phyloP scores from a whole-genome alignment of 2,113 vertebrate species.

The Petroica traversi region DNA sequence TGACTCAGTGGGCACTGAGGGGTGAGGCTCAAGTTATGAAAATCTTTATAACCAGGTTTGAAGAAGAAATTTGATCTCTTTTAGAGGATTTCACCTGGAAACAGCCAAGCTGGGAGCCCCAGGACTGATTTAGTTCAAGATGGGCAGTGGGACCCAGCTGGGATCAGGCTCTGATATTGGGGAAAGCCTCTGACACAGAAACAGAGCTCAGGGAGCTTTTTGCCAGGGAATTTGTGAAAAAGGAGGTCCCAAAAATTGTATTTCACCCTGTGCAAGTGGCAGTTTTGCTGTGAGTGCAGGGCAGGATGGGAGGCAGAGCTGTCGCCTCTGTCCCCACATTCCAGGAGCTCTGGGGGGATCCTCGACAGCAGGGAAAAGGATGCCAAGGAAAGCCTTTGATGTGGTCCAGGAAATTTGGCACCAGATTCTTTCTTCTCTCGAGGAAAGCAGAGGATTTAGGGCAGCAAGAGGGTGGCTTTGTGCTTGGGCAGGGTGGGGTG shows the following conservation, averaged over 20 bases:
- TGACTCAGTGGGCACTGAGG: not conserved
- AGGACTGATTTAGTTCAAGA: not conserved
- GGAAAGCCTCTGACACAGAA: not conserved
- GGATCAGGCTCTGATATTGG: not conserved
- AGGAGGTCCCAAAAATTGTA: not conserved
- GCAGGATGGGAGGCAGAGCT: not conserved
- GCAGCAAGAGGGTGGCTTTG: not conserved
- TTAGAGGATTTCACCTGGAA: not conserved
- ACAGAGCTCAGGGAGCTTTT: not conserved
- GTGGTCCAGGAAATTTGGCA: not conserved
- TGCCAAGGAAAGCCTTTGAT: not conserved
- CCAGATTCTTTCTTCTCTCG: not conserved
- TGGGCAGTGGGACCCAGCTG: not conserved
- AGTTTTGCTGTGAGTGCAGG: fast-evolving
- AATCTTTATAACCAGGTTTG: not conserved
- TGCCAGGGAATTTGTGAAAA: no score
- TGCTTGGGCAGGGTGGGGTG: not conserved
- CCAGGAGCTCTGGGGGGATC: not conserved
- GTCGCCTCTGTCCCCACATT: fast-evolving
- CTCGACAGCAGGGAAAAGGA: no score
- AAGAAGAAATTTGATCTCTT: not conserved
- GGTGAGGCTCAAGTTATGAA: not conserved
- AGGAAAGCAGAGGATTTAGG: not conserved
- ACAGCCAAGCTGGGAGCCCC: not conserved
- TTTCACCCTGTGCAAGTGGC: not conserved